phyloP scores from a whole-genome alignment of 1,140 invertebrate genomes.

The Yoshiicerus persimilis region DNA sequence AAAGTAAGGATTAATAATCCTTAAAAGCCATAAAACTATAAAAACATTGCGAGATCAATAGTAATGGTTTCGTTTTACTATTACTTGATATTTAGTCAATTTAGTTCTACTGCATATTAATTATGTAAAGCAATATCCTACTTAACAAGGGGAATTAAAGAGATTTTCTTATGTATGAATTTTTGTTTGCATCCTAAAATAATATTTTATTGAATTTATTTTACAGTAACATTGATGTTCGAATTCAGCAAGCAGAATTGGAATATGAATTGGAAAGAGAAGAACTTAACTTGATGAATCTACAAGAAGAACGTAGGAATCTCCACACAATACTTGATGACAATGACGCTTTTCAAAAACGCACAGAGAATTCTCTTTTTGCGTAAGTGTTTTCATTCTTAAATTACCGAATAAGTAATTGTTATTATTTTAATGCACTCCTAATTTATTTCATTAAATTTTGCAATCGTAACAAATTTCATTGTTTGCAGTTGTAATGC shows the following conservation, averaged over 20 bases:
- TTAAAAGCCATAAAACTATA: too few species aligned
- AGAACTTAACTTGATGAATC: constrained; percentile 78
- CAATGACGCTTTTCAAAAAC: constrained; percentile 50
- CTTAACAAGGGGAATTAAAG: too few species aligned
- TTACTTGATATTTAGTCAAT: too few species aligned
- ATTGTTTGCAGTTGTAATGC: neutral
- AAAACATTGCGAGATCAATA: too few species aligned
- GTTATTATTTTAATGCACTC: neutral
- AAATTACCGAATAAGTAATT: neutral
- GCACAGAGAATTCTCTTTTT: constrained; percentile 47
- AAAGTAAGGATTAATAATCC: too few species aligned
- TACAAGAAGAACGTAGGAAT: constrained; percentile 78
- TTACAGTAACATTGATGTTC: constrained; percentile 81
- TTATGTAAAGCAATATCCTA: too few species aligned
- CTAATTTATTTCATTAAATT: neutral
- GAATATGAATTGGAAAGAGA: constrained; percentile 84
- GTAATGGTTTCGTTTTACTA: too few species aligned
- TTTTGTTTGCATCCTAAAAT: neutral
- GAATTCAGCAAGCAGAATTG: constrained; percentile 84
- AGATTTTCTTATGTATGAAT: too few species aligned
- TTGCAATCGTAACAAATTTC: neutral
- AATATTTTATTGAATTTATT: constrained; percentile 29
- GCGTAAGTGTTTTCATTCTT: constrained; percentile 24
- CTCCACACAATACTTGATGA: constrained; percentile 75
- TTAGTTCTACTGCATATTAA: too few species aligned